Evolutionary conservation across 1,140 invertebrate species (phyloP).

Genomic region (Tetramorium alpestre): DNA sequence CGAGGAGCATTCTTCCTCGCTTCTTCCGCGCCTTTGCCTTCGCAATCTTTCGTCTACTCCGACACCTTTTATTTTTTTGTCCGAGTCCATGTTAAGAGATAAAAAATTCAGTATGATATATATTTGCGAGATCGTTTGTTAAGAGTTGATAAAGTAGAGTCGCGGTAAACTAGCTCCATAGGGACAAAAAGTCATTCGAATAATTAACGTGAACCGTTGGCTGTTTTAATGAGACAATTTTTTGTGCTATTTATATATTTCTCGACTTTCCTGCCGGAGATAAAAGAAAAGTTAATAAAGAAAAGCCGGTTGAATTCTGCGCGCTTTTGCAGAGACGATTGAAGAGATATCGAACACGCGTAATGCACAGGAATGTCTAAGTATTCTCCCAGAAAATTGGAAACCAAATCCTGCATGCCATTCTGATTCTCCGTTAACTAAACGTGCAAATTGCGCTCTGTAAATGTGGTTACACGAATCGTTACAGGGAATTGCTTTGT

Average conservation of each 20-base stretch:
- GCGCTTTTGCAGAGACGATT: neutral
- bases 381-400: constrained; percentile 15
- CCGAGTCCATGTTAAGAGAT: constrained; percentile 37
- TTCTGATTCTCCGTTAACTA: constrained; percentile 8
- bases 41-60: constrained; percentile 48
- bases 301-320: neutral
- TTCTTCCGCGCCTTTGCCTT: constrained; percentile 14
- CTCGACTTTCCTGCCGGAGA: neutral
- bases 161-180: neutral
- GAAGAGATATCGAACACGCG: neutral
- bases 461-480: constrained; percentile 2
- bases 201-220: constrained; percentile 69
- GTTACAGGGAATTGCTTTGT: constrained; percentile 13
- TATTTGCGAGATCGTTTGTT: constrained; percentile 37
- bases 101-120: constrained; percentile 50
- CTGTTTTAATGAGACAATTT: constrained; percentile 70
- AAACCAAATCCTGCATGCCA: constrained; percentile 14
- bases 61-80: constrained; percentile 28
- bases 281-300: neutral
- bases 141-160: constrained; percentile 40
- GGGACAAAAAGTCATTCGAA: constrained; percentile 61
- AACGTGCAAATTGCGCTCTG: constrained; percentile 24
- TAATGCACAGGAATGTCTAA: constrained; percentile 13
- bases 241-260: constrained; percentile 26
- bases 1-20: constrained; percentile 1